Evolutionary conservation across 2,888 invertebrate genomes (phyloP), one percentile per base, ranked within the genome.

Genomic region (Drosophila borealis): DNA sequence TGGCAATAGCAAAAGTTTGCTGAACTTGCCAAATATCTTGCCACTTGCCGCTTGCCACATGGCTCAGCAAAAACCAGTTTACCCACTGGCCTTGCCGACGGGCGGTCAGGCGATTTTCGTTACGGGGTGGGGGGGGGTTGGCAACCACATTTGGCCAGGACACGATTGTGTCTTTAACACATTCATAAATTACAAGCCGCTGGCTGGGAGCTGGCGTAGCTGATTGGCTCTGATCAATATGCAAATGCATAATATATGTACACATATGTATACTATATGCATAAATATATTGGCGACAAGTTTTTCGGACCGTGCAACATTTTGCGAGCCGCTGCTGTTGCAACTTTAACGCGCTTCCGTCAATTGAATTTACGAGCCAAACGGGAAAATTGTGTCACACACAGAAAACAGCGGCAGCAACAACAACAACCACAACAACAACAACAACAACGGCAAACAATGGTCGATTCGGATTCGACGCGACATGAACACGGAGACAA

Each of bases 301-400:
- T 65, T 65, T 64, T 69, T 61, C 55, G 49, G 44, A 29, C n/a
- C 59, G 46, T 67, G 63, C 70, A 61, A 64, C 76, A 55, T 45
- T 51, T 36, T 50, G 57, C 50, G 49, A n/a, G 29, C 36, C 29
- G 50, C 60, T 50, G 57, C 59, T 74, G 62, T 61, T 81, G 81
- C 81, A 85, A 86, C 54, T 82, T 77, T 82, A 82, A 78, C 80
- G 70, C 73, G 81, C 75, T 85, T 85, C 87, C 85, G 82, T 82
- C 84, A 85, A 82, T 78, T 80, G 70, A 86, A 86, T 82, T 84
- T 84, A 84, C 74, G 81, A 82, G 81, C 59, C 48, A 78, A 83
- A 84, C 78, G 81, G 84, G 73, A 74, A 83, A 85, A 85, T 82
- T 86, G 85, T 85, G 85, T 86, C 86, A 85, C 78, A 81, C 68